Conservation (phyloP, 1,140 invertebrate genomes). For the Plectrocnemia conspersa region DNA sequence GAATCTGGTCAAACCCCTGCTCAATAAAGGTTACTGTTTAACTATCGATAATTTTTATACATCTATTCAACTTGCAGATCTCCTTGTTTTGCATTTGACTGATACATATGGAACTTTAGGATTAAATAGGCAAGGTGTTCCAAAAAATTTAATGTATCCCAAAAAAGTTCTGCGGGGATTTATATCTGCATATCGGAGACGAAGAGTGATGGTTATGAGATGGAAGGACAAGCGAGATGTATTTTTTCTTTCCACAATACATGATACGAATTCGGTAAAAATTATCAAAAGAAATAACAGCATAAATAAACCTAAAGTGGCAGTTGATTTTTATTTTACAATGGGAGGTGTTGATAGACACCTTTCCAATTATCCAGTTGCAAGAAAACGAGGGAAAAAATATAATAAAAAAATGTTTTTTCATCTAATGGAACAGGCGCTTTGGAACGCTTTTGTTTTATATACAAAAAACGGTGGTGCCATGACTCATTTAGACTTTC, state of each 20-base stretch:
- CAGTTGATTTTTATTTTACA: conserved; percentile 12
- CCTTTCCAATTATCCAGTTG: conserved; percentile 13
- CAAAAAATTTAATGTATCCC: conserved; percentile 11
- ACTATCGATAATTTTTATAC: conserved; percentile 25
- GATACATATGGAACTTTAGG: conserved; percentile 14
- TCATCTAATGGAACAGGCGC: conserved; percentile 12
- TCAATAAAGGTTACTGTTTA: conserved; percentile 1
- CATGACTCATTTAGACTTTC: conserved; percentile 14
- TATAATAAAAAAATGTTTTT: conserved; percentile 20
- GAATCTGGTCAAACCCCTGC: conserved; percentile 2
- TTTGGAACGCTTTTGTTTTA: conserved; percentile 17
- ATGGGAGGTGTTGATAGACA: conserved; percentile 18
- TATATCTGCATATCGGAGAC: neutral
- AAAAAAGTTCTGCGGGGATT: conserved; percentile 15
- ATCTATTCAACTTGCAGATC: conserved; percentile 15
- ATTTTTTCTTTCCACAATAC: conserved; percentile 17
- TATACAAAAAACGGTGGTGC: conserved; percentile 13
- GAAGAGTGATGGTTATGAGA: conserved; percentile 20
- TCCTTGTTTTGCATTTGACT: neutral
- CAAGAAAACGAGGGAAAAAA: conserved; percentile 24
- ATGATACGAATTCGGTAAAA: conserved; percentile 9
- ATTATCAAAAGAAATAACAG: conserved; percentile 5
- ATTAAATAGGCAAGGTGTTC: conserved; percentile 9
- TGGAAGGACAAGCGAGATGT: conserved; percentile 20
- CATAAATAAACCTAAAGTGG: conserved; percentile 10